Evolutionary conservation across 23 tunicate species (phyloP).

Genomic region (Ciona savignyi): DNA sequence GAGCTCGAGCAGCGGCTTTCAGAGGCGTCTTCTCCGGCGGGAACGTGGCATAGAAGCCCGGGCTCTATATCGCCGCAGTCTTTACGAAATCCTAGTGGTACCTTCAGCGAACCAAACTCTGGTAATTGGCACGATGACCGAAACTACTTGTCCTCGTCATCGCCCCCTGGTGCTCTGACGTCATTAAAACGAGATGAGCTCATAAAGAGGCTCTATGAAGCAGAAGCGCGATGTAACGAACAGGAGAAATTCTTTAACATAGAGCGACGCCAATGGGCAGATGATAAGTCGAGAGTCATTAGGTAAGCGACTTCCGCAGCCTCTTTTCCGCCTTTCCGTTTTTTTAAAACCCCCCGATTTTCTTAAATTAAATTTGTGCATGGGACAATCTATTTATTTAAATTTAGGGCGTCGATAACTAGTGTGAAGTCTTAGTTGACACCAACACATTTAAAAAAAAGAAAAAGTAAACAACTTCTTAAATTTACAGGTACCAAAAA

Average conservation of each 20-base stretch:
- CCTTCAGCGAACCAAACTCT: neutral
- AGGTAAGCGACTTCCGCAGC: too few species aligned
- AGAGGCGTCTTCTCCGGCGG: neutral
- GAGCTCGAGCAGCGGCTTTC: constrained; percentile 38
- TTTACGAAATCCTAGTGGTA: neutral
- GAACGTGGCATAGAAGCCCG: neutral
- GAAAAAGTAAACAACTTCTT: neutral
- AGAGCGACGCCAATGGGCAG: constrained; percentile 26
- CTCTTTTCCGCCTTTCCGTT: too few species aligned
- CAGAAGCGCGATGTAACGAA: constrained; percentile 11
- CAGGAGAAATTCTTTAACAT: constrained; percentile 19
- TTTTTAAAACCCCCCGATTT: too few species aligned
- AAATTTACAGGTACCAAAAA: constrained; percentile 31
- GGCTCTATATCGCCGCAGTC: neutral
- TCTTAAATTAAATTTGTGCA: too few species aligned
- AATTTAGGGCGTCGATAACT: too few species aligned
- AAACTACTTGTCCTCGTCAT: neutral
- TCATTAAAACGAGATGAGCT: constrained; percentile 21
- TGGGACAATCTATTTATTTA: too few species aligned
- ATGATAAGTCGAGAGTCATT: constrained; percentile 9
- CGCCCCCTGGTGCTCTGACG: neutral
- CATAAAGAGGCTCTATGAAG: constrained; percentile 11
- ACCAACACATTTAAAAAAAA: too few species aligned
- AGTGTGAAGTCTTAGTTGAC: too few species aligned
- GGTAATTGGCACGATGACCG: neutral